Evolutionary conservation across 2,888 invertebrate species (phyloP), one percentile per base, ranked within the genome.

Genomic region (Cremastobaeus sp.): DNA sequence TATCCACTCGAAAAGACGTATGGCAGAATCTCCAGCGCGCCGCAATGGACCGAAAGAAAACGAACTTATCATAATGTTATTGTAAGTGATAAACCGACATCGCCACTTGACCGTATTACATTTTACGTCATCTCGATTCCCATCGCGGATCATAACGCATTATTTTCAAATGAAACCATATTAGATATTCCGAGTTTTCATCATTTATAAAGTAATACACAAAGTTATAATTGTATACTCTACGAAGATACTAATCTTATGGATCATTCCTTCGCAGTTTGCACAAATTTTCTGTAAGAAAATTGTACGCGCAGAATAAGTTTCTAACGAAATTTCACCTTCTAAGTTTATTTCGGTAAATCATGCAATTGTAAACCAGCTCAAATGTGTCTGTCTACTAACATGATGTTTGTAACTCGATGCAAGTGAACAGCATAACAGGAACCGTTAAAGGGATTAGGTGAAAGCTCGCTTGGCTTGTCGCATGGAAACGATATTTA

Each of bases 31-130:
- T n/a, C n/a, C n/a, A n/a, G n/a, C n/a, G n/a, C n/a, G n/a, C n/a
- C n/a, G n/a, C 48, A 60, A 48, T 48, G 39, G 14, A 28, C 14
- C 32, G 32, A 12, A 41, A 11, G 25, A 48, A 14, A 30, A 30
- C 21, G 15, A 50, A 41, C 50, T 62, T 62, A 47, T 47, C 45
- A 48, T 43, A 57, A 57, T 39, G 55, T 55, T 55, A 55, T 45
- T 41, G 32, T 34, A 32, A 32, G 43, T 21, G 43, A 41, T 43
- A 59, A 57, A 57, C 32, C 57, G 15, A 15, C 43, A 32, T 21
- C 20, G 30, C 41, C 43, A 32, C 30, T 57, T 15, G 21, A 15
- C 14, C 18, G 35, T 34, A 57, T 45, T 57, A 45, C 20, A 12
- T 8, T 4, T 1, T 20, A 14, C 21, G n/a, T n/a, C 28, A 34